These are phyloP conservation scores for Takifugu bimaculatus DNA, from an alignment of 2,113 vertebrate genomes.

Conservation along the genomic window DNA sequence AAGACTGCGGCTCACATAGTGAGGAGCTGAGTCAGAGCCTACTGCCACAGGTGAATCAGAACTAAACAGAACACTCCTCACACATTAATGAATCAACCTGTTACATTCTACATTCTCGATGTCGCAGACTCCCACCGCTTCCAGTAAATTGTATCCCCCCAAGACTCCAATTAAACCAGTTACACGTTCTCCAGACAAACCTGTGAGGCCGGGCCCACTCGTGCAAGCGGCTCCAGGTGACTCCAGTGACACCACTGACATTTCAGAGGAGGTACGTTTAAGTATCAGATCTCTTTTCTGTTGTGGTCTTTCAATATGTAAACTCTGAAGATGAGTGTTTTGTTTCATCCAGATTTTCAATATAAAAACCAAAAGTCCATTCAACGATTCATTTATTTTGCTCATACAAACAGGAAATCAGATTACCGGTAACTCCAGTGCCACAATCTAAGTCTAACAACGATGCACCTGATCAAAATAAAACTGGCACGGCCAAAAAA, in stretches of 20 bases:
- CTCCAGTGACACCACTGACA: conserved; percentile 13
- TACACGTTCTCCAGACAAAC: neutral
- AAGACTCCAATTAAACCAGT: neutral
- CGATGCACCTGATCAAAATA: neutral
- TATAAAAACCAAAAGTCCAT: too few species aligned
- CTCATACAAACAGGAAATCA: too few species aligned
- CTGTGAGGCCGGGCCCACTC: neutral
- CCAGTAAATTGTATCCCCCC: neutral
- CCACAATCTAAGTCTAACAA: neutral
- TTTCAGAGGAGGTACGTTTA: conserved; percentile 8
- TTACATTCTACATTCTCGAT: neutral
- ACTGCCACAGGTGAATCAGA: conserved; percentile 31
- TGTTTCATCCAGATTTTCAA: too few species aligned
- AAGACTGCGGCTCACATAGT: conserved; percentile 4
- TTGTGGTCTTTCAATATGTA: too few species aligned
- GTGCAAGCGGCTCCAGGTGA: neutral
- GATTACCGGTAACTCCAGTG: neutral
- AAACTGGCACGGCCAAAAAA: neutral
- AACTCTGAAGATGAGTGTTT: too few species aligned
- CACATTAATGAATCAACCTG: neutral
- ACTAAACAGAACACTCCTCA: neutral
- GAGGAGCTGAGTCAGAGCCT: conserved; percentile 29
- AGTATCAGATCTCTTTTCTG: neutral
- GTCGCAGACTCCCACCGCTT: conserved; percentile 6
- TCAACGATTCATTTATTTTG: too few species aligned